These are phyloP conservation scores for Rostratula benghalensis DNA, from an alignment of 2,113 vertebrate genomes.

Conservation along the genomic window DNA sequence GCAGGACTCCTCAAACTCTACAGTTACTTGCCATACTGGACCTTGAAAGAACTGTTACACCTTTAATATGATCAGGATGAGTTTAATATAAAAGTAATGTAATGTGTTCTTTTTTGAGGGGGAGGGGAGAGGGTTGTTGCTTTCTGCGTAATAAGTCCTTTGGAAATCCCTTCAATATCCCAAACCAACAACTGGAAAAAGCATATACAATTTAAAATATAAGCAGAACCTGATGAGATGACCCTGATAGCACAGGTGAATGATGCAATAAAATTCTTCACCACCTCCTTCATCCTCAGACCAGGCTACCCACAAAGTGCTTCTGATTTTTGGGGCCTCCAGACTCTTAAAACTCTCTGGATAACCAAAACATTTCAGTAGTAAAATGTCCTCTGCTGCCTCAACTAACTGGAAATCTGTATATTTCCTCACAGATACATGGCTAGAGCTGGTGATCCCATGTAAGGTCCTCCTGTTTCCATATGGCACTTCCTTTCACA, in stretches of 20 bases:
- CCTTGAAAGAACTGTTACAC: neutral
- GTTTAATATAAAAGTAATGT: neutral
- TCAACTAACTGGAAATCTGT: neutral
- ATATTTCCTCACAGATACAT: neutral
- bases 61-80: neutral
- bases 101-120: neutral
- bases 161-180: neutral
- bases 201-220: neutral
- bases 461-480: neutral
- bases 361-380: neutral
- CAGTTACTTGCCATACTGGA: neutral
- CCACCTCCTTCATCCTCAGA: neutral
- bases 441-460: neutral
- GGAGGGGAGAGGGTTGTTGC: rapidly evolving
- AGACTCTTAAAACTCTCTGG: neutral
- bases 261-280: neutral
- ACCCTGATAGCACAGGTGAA: neutral
- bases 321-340: neutral
- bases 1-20: neutral
- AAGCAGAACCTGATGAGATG: neutral
- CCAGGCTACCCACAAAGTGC: neutral
- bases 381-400: neutral
- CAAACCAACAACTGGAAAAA: neutral
- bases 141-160: neutral
- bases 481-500: neutral